Evolutionary conservation across 2,888 invertebrate species (phyloP), one percentile per base, ranked within the genome.

Genomic region (Phorcus lineatus): DNA sequence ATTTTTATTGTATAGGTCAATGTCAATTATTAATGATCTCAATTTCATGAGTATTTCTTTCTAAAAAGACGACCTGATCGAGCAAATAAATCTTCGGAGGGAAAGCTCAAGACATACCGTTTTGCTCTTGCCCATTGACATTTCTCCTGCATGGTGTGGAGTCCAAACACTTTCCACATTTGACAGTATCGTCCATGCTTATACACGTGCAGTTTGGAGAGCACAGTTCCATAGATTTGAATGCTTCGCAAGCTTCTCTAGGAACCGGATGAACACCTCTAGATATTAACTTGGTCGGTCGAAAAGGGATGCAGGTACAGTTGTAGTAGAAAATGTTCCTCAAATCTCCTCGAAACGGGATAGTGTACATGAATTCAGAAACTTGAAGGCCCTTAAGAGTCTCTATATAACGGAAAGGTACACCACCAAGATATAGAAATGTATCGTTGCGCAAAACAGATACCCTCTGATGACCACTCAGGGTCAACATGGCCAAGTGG

Each of bases 321-420:
- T 92, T 92, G 66, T 88, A 85, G 84, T 91, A 92, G 7, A 92
- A 82, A 28, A 92, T 89, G 84, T 92, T 92, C 80, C 92, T 83
- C 24, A 92, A 84, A 53, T 86, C 83, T 0, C 92, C 91, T 13
- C 78, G 80, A 81, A 90, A 90, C 47, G 85, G 84, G 0, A 83
- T 74, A 67, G 86, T 84, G 67, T 83, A 85, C 22, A 86, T 82
- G 13, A 85, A 85, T 0, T 88, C 89, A 0, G 92, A 88, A 28
- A 91, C 82, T 13, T 89, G 88, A 4, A 90, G 80, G 6, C 78
- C 54, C 9, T 78, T 77, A 11, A 90, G 74, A 55, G 84, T 82
- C 4, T 78, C 55, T 16, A 57, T 52, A 55, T 87, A 88, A 16
- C 77, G 47, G 1, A 78, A 54, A 0, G 91, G 91, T 2, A 92